These are phyloP conservation scores for Porphyrio hochstetteri DNA, from an alignment of 2,113 vertebrate species.

Conservation along the genomic window DNA sequence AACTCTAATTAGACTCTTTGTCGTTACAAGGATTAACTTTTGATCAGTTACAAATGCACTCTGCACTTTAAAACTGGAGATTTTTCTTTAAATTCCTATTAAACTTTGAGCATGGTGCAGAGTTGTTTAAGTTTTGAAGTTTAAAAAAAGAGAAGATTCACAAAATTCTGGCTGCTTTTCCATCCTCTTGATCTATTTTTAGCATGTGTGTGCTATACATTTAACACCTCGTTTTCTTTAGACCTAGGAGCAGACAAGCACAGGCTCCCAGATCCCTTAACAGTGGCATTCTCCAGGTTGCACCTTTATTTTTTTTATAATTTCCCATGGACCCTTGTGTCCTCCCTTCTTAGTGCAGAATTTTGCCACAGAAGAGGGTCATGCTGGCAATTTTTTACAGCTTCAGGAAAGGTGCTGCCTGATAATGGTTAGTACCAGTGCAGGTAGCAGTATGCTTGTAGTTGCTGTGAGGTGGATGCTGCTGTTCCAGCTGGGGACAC, in stretches of 20 bases:
- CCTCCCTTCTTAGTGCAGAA: neutral
- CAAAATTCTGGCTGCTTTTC: neutral
- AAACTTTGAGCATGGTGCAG: neutral
- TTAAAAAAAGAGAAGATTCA: neutral
- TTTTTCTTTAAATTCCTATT: neutral
- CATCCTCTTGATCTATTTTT: neutral
- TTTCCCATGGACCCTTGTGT: neutral
- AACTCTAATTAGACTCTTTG: neutral
- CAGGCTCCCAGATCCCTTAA: neutral
- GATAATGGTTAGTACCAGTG: accelerated
- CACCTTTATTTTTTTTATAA: neutral
- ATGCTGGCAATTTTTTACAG: neutral
- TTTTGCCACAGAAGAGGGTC: neutral
- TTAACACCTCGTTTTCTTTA: neutral
- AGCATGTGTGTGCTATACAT: neutral
- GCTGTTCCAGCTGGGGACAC: neutral
- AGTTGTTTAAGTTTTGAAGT: neutral
- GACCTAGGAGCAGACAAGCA: neutral
- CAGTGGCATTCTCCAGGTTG: neutral
- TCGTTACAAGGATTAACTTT: neutral
- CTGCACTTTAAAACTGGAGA: neutral
- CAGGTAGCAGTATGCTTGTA: neutral
- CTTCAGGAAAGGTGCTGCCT: neutral
- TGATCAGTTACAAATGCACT: neutral
- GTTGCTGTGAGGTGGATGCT: neutral